These are phyloP conservation scores for Mnemiopsis leidyi DNA, from an alignment of 37 sponge, comb jelly and placozoan species.

Conservation along the genomic window DNA sequence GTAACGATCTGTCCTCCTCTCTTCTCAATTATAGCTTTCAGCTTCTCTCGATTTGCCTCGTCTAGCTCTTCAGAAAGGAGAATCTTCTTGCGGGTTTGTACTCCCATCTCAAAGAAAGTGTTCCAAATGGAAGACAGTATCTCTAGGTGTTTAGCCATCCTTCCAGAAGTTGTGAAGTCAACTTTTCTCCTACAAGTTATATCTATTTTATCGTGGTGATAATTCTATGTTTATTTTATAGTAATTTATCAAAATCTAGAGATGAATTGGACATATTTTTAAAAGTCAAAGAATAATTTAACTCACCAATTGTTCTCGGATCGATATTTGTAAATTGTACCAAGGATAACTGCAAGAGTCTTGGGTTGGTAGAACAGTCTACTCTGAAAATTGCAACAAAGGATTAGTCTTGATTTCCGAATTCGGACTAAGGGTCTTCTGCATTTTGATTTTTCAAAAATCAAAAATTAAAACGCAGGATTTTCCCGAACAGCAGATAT, in stretches of 20 bases:
- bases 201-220: too few species aligned
- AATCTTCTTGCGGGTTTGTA: neutral
- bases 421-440: too few species aligned
- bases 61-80: slow-evolving; percentile 16
- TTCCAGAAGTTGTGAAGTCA: slow-evolving; percentile 19
- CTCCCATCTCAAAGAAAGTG: slow-evolving; percentile 21
- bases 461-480: too few species aligned
- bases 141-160: slow-evolving; percentile 26
- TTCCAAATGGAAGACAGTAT: neutral
- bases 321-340: neutral
- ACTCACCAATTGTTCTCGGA: slow-evolving; percentile 42
- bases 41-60: neutral
- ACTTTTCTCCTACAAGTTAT: slow-evolving; percentile 38
- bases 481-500: too few species aligned
- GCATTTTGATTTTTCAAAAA: too few species aligned
- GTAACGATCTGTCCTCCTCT: slow-evolving; percentile 28
- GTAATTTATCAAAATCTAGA: too few species aligned
- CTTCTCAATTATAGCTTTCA: neutral
- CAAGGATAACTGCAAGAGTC: slow-evolving; percentile 38
- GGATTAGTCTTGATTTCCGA: too few species aligned
- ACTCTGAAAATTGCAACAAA: neutral
- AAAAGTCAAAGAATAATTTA: too few species aligned
- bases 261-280: too few species aligned
- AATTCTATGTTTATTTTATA: too few species aligned
- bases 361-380: slow-evolving; percentile 16